These are phyloP conservation scores for Glaucomys volans DNA, from an alignment of 2,113 vertebrate genomes.

Conservation along the genomic window DNA sequence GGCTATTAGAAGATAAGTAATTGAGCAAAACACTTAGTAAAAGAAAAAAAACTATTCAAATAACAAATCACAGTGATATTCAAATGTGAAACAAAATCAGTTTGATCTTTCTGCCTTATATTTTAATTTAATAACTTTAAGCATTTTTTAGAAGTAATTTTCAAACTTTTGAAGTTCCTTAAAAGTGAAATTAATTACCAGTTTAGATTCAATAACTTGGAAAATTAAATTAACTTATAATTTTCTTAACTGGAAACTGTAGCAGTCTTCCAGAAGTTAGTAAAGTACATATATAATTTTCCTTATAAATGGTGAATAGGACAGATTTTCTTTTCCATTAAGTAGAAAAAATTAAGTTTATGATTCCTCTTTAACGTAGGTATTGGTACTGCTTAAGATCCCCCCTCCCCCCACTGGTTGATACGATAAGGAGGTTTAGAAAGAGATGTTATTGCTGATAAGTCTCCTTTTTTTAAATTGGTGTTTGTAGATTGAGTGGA, in stretches of 20 bases:
- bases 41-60: not conserved
- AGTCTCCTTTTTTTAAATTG: not conserved
- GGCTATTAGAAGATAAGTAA: conserved; percentile 37
- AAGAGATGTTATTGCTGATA: not conserved
- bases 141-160: conserved; percentile 58
- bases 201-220: conserved; percentile 43
- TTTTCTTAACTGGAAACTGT: conserved; percentile 15
- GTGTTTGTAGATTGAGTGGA: conserved; percentile 26
- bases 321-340: conserved; percentile 56
- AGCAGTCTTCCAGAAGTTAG: not conserved
- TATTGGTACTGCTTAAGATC: not conserved
- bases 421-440: not conserved
- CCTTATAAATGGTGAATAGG: not conserved
- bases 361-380: conserved; percentile 1
- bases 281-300: not conserved
- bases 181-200: conserved; percentile 62
- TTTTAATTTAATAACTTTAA: conserved; percentile 58
- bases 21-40: conserved; percentile 29
- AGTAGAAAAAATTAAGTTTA: conserved; percentile 36
- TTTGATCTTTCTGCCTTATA: conserved; percentile 57
- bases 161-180: conserved; percentile 59
- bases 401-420: not conserved
- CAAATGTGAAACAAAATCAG: conserved; percentile 36
- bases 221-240: conserved; percentile 21
- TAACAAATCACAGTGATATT: conserved; percentile 14